phyloP scores from a whole-genome alignment of 2,113 vertebrate genomes.

The Mastomys natalensis region DNA sequence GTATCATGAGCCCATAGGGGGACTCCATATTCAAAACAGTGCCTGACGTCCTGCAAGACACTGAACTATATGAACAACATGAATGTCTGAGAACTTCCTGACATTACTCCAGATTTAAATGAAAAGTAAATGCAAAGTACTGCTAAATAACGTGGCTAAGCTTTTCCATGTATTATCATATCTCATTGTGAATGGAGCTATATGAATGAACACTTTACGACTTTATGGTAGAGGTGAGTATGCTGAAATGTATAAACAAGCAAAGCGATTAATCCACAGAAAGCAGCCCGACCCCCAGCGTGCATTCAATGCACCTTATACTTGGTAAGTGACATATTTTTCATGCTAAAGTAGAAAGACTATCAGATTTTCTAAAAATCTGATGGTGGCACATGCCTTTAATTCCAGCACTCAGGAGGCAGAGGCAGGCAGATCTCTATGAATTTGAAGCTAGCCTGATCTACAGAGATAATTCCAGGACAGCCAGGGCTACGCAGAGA shows the following conservation, averaged over 20 bases:
- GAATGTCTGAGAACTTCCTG: background rate
- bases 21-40: conserved; percentile 35
- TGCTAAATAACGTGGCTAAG: background rate
- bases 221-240: conserved; percentile 36
- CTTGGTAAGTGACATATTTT: conserved; percentile 5
- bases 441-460: background rate
- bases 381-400: background rate
- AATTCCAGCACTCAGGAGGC: background rate
- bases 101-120: conserved; percentile 44
- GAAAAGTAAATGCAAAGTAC: conserved; percentile 29
- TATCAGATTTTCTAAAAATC: conserved; percentile 54
- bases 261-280: background rate
- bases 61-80: background rate
- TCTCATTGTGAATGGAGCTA: background rate
- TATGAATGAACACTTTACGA: background rate
- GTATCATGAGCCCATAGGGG: background rate
- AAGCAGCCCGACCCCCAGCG: background rate
- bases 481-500: background rate
- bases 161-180: background rate
- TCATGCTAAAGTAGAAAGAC: conserved; percentile 37
- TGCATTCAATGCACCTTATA: conserved; percentile 4
- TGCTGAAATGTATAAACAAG: background rate
- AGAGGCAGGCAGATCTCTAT: background rate
- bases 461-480: background rate
- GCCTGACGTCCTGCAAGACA: background rate